Conservation (phyloP, 2,797 vertebrate species). For the Pipistrellus pipistrellus region DNA sequence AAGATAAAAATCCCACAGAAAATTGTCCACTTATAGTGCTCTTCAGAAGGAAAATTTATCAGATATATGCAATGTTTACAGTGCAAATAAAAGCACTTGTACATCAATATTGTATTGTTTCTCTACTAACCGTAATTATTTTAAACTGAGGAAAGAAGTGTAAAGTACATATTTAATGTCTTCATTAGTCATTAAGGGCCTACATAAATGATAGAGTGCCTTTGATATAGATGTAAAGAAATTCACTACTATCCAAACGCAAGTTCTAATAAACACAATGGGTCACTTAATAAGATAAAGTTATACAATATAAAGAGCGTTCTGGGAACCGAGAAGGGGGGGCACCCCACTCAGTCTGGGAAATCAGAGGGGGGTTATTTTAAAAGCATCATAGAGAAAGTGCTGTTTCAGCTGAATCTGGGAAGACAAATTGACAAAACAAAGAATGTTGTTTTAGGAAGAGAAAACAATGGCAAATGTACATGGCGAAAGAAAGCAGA, state of each 20-base stretch:
- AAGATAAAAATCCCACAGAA: constrained; percentile 8
- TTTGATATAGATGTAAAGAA: not conserved
- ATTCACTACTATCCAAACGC: not conserved
- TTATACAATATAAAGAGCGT: not conserved
- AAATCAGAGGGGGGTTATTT: not conserved
- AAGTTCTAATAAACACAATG: not conserved
- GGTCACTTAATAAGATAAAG: not conserved
- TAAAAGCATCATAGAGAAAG: not conserved
- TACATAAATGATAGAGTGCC: not conserved
- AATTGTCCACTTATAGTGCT: not conserved
- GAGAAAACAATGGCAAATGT: not conserved
- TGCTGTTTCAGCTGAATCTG: not conserved
- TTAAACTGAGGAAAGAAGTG: not conserved
- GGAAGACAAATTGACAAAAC: not conserved
- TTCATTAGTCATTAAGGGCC: not conserved
- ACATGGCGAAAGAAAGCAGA: not conserved
- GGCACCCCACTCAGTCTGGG: not conserved
- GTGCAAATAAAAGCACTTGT: not conserved
- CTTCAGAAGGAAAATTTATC: not conserved
- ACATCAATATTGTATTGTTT: not conserved
- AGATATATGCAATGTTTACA: not conserved
- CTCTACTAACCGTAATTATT: not conserved
- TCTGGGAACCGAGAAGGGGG: not conserved
- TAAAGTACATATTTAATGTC: not conserved
- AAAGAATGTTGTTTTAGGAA: not conserved